phyloP scores from a whole-genome alignment of 2,797 vertebrate species.

The Hydrophis major region DNA sequence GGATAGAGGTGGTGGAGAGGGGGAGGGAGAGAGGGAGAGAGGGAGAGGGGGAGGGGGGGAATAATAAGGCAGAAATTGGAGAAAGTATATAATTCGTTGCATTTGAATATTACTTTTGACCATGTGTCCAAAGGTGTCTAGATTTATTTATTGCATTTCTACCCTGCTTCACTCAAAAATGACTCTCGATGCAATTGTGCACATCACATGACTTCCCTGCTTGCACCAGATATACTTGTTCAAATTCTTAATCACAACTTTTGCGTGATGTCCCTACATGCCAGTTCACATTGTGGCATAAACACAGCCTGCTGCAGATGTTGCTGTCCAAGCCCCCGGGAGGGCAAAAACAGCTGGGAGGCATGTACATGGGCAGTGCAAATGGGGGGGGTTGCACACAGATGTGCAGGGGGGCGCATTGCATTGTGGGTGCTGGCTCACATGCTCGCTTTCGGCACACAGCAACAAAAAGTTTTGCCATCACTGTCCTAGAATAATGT shows the following conservation, averaged over 20 bases:
- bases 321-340: not conserved
- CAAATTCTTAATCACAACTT: not conserved
- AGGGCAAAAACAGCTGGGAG: too few species aligned
- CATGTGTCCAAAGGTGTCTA: slow-evolving; percentile 4
- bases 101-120: slow-evolving; percentile 18
- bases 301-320: not conserved
- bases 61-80: not conserved
- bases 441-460: too few species aligned
- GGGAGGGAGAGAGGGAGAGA: not conserved
- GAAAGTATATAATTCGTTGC: not conserved
- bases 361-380: too few species aligned
- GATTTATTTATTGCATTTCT: not conserved
- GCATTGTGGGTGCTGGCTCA: too few species aligned
- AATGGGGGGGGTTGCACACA: too few species aligned
- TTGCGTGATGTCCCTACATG: not conserved
- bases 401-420: too few species aligned
- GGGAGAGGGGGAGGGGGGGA: slow-evolving; percentile 27
- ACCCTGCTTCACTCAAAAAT: not conserved
- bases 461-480: too few species aligned
- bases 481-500: too few species aligned
- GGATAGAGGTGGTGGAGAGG: slow-evolving; percentile 24
- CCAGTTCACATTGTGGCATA: not conserved
- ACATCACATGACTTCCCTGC: not conserved
- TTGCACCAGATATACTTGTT: not conserved
- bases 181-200: not conserved